Percentiles rank a stretch among this genome's conserved stretches.
These are phyloP conservation scores for Polypterus senegalus DNA, from an alignment of 2,113 vertebrate species.

Conservation along the genomic window DNA sequence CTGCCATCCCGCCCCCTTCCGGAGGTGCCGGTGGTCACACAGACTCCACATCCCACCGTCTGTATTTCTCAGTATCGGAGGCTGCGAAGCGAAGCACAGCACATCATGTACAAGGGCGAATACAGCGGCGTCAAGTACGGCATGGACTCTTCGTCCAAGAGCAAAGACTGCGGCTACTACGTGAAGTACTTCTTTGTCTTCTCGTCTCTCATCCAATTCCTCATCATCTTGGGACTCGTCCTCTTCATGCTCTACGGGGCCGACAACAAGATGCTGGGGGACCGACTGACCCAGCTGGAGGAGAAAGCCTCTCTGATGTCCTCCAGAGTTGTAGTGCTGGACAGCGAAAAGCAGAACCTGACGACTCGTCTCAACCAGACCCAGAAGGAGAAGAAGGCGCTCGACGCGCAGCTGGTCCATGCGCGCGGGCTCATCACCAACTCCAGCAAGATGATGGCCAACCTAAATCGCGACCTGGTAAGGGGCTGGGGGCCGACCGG, in stretches of 20 bases:
- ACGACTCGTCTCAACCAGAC: slow-evolving; percentile 40
- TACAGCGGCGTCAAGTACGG: slow-evolving; percentile 56
- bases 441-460: slow-evolving; percentile 5
- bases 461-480: slow-evolving; percentile 19
- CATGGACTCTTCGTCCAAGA: slow-evolving; percentile 38
- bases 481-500: slow-evolving; percentile 12
- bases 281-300: slow-evolving; percentile 29
- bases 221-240: slow-evolving; percentile 84
- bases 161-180: slow-evolving; percentile 61
- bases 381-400: slow-evolving; percentile 29
- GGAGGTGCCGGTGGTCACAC: no score
- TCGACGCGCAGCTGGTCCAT: slow-evolving; percentile 13
- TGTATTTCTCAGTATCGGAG: no score
- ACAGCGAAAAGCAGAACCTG: slow-evolving; percentile 36
- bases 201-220: slow-evolving; percentile 76
- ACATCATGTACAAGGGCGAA: slow-evolving; percentile 59
- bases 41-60: no score
- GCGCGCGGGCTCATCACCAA: slow-evolving; percentile 16
- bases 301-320: no score
- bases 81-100: no score
- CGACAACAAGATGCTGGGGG: slow-evolving; percentile 55
- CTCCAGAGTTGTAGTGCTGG: slow-evolving; percentile 21
- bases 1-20: no score
- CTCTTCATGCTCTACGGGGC: slow-evolving; percentile 88
- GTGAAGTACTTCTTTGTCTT: slow-evolving; percentile 79